phyloP scores from a whole-genome alignment of 2,888 invertebrate species.

The Aspidiotus rigidus region DNA sequence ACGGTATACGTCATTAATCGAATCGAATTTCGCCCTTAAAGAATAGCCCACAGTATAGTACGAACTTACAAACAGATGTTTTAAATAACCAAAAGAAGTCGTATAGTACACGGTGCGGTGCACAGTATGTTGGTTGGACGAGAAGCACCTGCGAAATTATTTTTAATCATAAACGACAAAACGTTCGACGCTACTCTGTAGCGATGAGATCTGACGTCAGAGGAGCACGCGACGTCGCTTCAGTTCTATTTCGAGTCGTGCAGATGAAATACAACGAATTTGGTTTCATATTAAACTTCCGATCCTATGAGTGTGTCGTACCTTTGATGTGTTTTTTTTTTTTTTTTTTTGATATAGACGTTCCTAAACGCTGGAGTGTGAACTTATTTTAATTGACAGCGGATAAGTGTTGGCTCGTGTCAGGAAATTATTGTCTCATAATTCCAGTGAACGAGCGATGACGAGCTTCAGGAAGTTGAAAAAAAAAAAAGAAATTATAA shows the following conservation, averaged over 20 bases:
- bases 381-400: too few species aligned
- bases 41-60: neutral
- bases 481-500: too few species aligned
- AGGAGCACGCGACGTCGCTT: neutral
- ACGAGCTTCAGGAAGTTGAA: too few species aligned
- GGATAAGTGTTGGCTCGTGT: too few species aligned
- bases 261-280: neutral
- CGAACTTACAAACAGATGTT: conserved; percentile 20
- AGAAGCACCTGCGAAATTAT: conserved; percentile 31
- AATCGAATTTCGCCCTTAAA: conserved; percentile 6
- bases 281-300: conserved; percentile 1
- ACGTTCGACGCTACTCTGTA: neutral
- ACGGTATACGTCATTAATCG: conserved; percentile 9
- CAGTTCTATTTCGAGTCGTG: conserved; percentile 2
- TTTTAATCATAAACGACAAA: conserved; percentile 20
- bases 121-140: conserved; percentile 8
- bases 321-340: neutral
- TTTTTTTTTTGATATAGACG: too few species aligned
- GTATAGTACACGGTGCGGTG: neutral
- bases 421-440: too few species aligned
- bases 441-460: too few species aligned
- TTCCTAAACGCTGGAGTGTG: too few species aligned
- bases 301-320: neutral
- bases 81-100: conserved; percentile 13
- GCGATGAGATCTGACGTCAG: neutral